Base-by-base conservation (phyloP, 2,797 vertebrate genomes). In the Tachyglossus aculeatus region DNA sequence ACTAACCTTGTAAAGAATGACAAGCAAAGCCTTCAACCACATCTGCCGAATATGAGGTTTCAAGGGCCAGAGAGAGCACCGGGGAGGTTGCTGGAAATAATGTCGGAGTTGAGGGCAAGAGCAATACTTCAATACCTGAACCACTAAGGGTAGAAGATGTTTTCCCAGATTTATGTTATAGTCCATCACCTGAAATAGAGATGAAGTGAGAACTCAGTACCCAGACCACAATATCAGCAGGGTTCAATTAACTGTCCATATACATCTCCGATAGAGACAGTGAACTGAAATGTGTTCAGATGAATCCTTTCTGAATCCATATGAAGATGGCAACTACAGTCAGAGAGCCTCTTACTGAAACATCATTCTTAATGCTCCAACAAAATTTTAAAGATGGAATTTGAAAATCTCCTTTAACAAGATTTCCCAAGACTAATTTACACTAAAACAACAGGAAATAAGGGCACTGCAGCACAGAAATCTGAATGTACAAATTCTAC, bases 111-210 rank as follows among this genome's bases (percentile, higher is more conserved):
- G 98, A 53, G 98, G 98, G 88, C 98, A 99, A 4, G 93, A 94
- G 87, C 97, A 98, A 64, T 99, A 99, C 89, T 98, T 99, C 81
- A 99, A 88, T 77, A 99, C 98, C 88, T 99, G 98, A 43, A 97
- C 96, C 92, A 99, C 98, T 84, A 99, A 94, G 47, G 97, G 98
- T 75, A 99, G 95, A 85, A 99, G 94, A 89, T 99, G 98, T 88
- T 98, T 99, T 54, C 98, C 98, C 78, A 99, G 85, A 77, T 93
- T 85, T 44, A 99, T 99, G 72, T 99, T 99, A 88, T 98, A 98
- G 89, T 99, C 98, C 95, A 99, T 96, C 57, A 99, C 98, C 98
- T 99, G 85, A 70, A 93, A 86, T 11, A 59, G 79, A 71, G 47
- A 85, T 72, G 29, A 62, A 53, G 56, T 81, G 36, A 78, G 45